Evolutionary conservation across 2,797 vertebrate species (phyloP).

Genomic region (Oreonectes daqikongensis): DNA sequence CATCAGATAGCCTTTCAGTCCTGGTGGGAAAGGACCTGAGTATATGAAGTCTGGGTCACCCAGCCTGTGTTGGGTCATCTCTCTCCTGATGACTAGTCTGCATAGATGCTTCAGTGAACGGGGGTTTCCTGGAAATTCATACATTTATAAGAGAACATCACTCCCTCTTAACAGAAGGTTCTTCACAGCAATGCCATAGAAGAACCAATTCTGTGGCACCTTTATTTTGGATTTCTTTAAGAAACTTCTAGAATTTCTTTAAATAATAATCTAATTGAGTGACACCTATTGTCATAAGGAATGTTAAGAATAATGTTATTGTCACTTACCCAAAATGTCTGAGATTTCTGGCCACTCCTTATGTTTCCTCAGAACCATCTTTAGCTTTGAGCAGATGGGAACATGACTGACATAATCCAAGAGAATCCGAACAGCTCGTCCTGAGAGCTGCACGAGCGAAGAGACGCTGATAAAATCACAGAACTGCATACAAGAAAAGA

Average conservation of each 20-base stretch:
- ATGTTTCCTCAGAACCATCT: conserved; percentile 75
- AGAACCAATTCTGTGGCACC: no score
- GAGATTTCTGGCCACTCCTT: conserved; percentile 82
- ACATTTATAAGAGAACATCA: background rate
- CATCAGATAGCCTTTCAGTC: conserved; percentile 79
- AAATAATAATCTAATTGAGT: no score
- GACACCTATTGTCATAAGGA: no score
- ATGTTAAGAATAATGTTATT: no score
- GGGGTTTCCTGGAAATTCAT: conserved; percentile 78
- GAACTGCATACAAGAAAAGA: conserved; percentile 73
- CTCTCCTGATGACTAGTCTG: conserved; percentile 80
- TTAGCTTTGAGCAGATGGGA: conserved; percentile 81
- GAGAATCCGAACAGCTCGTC: conserved; percentile 76
- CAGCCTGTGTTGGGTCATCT: conserved; percentile 74
- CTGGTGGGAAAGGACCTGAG: conserved; percentile 75
- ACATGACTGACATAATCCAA: conserved; percentile 83
- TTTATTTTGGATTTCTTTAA: no score
- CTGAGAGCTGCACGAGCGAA: conserved; percentile 80
- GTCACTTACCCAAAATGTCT: conserved; percentile 78
- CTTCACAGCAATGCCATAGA: no score
- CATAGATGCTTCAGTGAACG: conserved; percentile 83
- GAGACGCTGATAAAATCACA: conserved; percentile 84
- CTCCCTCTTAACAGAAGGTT: no score
- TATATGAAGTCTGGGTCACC: conserved; percentile 66
- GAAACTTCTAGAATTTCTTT: no score